A percentile compares a stretch with the other conserved stretches of the same genome.
phyloP scores from a whole-genome alignment of 2,888 invertebrate genomes.

The Deroplatys truncata region DNA sequence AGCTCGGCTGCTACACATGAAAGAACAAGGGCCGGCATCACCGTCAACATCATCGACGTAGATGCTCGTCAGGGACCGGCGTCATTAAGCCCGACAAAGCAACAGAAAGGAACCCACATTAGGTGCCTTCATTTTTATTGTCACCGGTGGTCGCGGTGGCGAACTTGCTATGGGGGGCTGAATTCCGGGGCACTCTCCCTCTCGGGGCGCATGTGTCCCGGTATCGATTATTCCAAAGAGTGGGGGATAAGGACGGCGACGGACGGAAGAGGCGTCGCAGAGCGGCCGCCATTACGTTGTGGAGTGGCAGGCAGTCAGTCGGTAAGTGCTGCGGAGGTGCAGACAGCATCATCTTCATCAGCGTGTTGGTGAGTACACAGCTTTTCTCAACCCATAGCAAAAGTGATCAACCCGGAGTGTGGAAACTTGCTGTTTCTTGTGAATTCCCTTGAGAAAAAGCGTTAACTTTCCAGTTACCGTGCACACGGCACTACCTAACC shows the following conservation, averaged over 20 bases:
- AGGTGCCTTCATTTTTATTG: not conserved
- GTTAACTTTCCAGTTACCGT: not conserved
- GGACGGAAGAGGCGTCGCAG: not conserved
- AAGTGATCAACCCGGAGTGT: not conserved
- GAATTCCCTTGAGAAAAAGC: not conserved
- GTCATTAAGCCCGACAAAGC: not conserved
- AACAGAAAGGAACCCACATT: not conserved
- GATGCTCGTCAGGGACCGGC: too few species aligned
- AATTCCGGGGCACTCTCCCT: slow-evolving; percentile 5
- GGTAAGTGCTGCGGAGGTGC: not conserved
- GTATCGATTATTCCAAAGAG: slow-evolving; percentile 1
- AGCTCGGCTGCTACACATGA: not conserved
- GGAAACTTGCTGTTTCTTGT: not conserved
- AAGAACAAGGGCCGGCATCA: not conserved
- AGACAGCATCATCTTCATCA: not conserved
- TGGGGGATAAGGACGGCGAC: not conserved
- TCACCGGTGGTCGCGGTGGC: not conserved
- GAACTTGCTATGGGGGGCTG: not conserved
- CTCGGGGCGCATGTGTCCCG: slow-evolving; percentile 11
- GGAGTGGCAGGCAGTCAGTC: not conserved
- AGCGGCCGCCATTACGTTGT: not conserved
- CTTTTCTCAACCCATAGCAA: not conserved
- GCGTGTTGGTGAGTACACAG: not conserved
- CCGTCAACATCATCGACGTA: not conserved
- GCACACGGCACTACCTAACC: not conserved